Evolutionary conservation across 53 echinoderm and acorn worm genomes (phyloP).

Genomic region (Temnopleurus reevesii): DNA sequence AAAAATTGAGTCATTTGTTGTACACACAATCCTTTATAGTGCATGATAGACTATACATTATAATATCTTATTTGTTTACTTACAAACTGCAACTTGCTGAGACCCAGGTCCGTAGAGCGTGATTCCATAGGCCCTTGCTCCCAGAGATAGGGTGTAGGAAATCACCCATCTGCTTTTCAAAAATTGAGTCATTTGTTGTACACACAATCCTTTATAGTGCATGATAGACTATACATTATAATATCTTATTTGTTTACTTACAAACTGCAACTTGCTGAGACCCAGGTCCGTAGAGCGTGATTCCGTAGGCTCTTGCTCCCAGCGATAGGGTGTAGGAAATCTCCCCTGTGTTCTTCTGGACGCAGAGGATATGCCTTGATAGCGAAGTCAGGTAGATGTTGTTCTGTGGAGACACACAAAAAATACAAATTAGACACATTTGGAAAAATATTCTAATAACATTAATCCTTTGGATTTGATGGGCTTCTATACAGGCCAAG

Average conservation of each 20-base stretch:
- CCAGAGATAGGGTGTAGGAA: constrained; percentile 64
- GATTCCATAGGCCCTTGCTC: constrained; percentile 76
- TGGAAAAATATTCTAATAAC: too few species aligned
- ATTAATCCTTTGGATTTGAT: too few species aligned
- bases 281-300: constrained; percentile 64
- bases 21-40: too few species aligned
- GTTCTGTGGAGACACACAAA: constrained; percentile 45
- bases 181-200: too few species aligned
- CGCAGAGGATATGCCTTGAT: constrained; percentile 65
- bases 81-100: constrained; percentile 72
- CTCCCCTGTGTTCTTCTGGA: constrained; percentile 58
- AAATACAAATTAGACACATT: background rate
- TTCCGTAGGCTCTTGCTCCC: constrained; percentile 73
- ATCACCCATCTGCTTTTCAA: too few species aligned
- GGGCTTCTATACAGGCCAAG: too few species aligned
- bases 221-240: too few species aligned
- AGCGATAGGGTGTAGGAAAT: constrained; percentile 67
- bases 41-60: too few species aligned
- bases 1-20: too few species aligned
- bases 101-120: constrained; percentile 61
- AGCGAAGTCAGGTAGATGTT: constrained; percentile 74
- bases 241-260: constrained; percentile 46
- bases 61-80: too few species aligned
- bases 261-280: constrained; percentile 67
- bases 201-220: too few species aligned